Evolutionary conservation across 2,113 vertebrate species (phyloP).

Genomic region (Murina feae): DNA sequence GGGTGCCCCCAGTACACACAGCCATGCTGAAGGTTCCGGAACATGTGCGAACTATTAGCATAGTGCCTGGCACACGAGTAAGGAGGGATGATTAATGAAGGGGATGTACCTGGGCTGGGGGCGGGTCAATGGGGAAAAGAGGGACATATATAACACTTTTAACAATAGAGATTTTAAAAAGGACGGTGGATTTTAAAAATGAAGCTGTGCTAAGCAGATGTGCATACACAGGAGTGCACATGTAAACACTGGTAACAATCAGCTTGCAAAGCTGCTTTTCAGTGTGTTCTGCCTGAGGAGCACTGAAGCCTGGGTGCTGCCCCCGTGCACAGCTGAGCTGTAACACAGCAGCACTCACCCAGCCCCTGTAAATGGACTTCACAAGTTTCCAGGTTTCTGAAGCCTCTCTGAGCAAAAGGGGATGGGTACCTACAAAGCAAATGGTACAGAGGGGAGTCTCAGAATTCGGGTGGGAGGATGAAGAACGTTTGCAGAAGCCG

Average conservation of each 20-base stretch:
- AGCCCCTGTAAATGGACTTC: not conserved
- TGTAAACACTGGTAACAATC: not conserved
- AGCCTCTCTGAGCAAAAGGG: not conserved
- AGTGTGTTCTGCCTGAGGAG: not conserved
- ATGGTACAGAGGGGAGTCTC: not conserved
- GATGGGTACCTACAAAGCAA: accelerated
- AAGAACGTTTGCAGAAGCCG: not conserved
- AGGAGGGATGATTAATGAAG: too few species aligned
- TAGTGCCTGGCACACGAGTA: not conserved
- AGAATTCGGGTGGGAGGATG: not conserved
- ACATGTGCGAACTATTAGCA: accelerated
- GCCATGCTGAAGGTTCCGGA: not conserved
- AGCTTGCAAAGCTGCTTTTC: not conserved
- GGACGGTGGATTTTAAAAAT: accelerated
- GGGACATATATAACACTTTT: too few species aligned
- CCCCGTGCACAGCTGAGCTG: not conserved
- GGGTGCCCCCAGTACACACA: accelerated
- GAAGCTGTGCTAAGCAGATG: not conserved
- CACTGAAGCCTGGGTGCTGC: not conserved
- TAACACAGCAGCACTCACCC: not conserved
- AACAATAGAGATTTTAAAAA: too few species aligned
- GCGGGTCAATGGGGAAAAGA: too few species aligned
- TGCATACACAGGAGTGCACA: not conserved
- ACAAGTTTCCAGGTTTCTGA: not conserved
- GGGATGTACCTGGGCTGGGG: too few species aligned